These are phyloP conservation scores for Promerops cafer DNA, from an alignment of 2,113 vertebrate species.

Conservation along the genomic window DNA sequence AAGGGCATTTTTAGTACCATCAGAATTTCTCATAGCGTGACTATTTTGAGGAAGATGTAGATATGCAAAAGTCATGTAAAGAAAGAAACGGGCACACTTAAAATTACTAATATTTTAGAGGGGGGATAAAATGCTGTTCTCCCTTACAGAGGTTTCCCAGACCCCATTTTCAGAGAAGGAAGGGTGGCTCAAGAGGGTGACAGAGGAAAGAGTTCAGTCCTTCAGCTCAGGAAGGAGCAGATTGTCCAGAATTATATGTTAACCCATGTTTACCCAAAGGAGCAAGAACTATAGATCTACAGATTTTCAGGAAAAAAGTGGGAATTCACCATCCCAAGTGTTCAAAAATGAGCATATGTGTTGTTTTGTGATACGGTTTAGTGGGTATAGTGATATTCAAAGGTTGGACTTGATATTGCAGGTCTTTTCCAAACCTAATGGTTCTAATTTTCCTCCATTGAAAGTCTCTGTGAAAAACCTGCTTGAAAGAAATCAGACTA, in stretches of 20 bases:
- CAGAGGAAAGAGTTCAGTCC: not conserved
- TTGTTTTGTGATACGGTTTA: not conserved
- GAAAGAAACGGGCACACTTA: not conserved
- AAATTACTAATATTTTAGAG: not conserved
- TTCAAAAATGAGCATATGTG: not conserved
- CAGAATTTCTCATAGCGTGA: not conserved
- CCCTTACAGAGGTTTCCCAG: not conserved
- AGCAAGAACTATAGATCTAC: not conserved
- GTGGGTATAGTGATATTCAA: not conserved
- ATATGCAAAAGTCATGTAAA: not conserved
- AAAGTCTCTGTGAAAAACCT: not conserved
- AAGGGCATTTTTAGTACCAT: not conserved
- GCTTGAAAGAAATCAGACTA: not conserved
- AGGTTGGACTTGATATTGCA: not conserved
- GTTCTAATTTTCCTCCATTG: not conserved
- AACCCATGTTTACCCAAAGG: not conserved
- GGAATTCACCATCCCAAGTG: not conserved
- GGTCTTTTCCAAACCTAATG: not conserved
- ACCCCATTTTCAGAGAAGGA: not conserved
- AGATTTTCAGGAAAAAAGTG: not conserved
- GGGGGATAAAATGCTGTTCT: not conserved
- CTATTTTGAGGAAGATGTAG: not conserved
- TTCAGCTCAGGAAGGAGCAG: not conserved
- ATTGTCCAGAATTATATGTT: not conserved
- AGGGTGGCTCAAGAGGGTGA: not conserved